Evolutionary conservation across 2,888 invertebrate species (phyloP), one percentile per base, ranked within the genome.

Genomic region (Drosophila flavopinicola): DNA sequence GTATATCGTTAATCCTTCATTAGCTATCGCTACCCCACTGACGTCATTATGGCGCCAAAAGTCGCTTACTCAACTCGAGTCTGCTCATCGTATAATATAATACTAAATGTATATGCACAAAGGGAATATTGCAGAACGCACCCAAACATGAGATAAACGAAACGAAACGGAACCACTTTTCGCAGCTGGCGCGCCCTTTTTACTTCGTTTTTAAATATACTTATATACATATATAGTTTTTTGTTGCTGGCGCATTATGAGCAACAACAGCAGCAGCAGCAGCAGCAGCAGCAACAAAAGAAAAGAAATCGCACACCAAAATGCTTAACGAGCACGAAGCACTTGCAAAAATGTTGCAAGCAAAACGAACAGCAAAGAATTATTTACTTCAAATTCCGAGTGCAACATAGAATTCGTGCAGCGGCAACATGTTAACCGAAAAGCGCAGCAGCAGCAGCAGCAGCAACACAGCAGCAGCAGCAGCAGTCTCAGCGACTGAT

Each of bases 361-460:
- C 68, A 64, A 69, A 57, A 71, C 66, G 61, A 77, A 61, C 51
- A 49, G 68, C 66, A 48, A 77, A 80, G 85, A 75, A 84, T 85
- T 83, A 83, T 83, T 83, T 85, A 85, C 85, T 83, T 77, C 84
- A 76, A 75, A 76, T 82, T 78, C 85, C 80, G 74, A 84, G 70
- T 72, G 80, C 85, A 88, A 88, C 89, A 89, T 88, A 88, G 88
- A 88, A 86, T 89, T 88, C 88, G 87, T 88, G 88, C 89, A 86
- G 79, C 77, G 66, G 79, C 85, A 82, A 82, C 80, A 85, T 82
- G 85, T 83, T 85, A 85, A 61, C 78, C 75, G n/a, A 85, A 80
- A 82, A 71, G 63, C 58, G 67, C 65, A 57, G 53, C 56, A 45
- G 51, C 60, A 51, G 24, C 53, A 45, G 20, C 60, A 51, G 6